Conservation (phyloP, 2,888 invertebrate species). For the Miltochrista miniata region DNA sequence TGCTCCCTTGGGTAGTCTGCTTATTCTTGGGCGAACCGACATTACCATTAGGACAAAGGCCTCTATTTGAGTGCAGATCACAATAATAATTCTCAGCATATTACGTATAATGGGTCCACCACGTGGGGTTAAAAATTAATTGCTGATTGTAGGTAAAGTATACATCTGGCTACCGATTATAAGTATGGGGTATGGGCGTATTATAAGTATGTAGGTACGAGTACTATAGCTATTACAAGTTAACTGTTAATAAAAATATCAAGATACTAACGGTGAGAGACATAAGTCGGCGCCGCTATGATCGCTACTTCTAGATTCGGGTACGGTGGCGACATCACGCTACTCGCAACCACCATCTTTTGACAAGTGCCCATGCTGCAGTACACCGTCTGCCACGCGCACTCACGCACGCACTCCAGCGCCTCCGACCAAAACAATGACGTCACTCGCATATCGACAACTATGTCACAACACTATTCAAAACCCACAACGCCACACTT, state of each 20-base stretch:
- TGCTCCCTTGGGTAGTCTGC: no score
- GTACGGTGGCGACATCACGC: conserved; percentile 60
- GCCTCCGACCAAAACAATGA: conserved; percentile 58
- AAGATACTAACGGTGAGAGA: conserved; percentile 61
- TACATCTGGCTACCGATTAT: no score
- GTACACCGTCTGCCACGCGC: conserved; percentile 60
- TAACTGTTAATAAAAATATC: background rate
- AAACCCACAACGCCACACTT: conserved; percentile 23
- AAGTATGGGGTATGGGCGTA: no score
- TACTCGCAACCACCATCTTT: conserved; percentile 55
- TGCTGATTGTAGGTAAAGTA: no score
- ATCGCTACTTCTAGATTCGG: conserved; percentile 68
- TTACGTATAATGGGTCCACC: no score
- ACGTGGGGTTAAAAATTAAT: no score
- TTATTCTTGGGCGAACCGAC: no score
- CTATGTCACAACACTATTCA: conserved; percentile 37
- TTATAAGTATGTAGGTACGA: no score
- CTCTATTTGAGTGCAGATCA: no score
- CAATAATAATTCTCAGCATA: no score
- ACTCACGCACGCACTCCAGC: conserved; percentile 60
- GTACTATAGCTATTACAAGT: no score
- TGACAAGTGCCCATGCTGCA: conserved; percentile 64
- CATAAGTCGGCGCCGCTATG: conserved; percentile 62
- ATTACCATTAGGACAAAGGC: no score
- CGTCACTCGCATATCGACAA: conserved; percentile 50